Percentiles rank a stretch among this genome's conserved stretches.
Conservation (phyloP, 2,888 invertebrate species). For the Eilema depressum region DNA sequence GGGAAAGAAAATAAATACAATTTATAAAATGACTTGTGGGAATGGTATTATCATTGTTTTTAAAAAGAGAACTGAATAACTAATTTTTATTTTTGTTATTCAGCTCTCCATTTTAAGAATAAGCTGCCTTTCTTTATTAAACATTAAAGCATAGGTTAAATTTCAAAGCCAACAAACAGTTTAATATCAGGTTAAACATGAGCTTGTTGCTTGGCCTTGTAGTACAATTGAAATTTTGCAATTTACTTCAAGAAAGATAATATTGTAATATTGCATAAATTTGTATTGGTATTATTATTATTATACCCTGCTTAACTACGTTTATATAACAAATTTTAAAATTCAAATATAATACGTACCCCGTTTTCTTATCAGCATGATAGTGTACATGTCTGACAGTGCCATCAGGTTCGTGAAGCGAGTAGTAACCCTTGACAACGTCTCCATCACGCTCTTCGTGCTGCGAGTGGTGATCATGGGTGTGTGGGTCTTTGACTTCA, state of each 20-base stretch:
- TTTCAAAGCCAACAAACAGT: too few species aligned
- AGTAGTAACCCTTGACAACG: constrained; percentile 86
- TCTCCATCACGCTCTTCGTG: constrained; percentile 84
- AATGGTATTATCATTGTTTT: too few species aligned
- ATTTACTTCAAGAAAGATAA: background rate
- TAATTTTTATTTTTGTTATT: too few species aligned
- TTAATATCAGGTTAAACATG: too few species aligned
- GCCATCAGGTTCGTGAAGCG: constrained; percentile 82
- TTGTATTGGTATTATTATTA: too few species aligned
- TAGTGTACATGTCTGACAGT: constrained; percentile 70
- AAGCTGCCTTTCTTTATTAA: too few species aligned
- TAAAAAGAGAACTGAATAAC: too few species aligned
- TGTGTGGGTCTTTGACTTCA: constrained; percentile 82
- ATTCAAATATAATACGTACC: constrained; percentile 48
- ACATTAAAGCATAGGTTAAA: too few species aligned
- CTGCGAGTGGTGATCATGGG: constrained; percentile 84
- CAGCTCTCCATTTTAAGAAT: too few species aligned
- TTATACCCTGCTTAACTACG: background rate
- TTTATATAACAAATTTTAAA: constrained; percentile 44
- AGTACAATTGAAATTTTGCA: background rate
- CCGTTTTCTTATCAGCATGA: constrained; percentile 56
- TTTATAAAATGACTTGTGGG: too few species aligned
- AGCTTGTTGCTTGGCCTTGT: too few species aligned
- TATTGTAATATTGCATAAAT: too few species aligned
- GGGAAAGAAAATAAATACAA: constrained; percentile 22